phyloP scores from a whole-genome alignment of 2,888 invertebrate genomes.

The Stenodera caucasica region DNA sequence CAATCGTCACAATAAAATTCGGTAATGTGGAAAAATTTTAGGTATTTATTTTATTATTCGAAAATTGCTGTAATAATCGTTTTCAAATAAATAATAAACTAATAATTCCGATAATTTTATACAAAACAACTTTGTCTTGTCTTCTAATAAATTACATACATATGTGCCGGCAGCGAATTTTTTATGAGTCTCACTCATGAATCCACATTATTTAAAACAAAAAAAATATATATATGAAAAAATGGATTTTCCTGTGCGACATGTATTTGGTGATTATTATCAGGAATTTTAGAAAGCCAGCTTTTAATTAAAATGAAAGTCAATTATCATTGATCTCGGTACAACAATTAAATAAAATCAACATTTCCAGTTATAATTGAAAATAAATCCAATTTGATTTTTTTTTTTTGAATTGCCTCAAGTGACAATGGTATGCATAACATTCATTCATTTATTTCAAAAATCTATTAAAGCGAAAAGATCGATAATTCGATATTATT shows the following conservation, averaged over 20 bases:
- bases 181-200: background rate
- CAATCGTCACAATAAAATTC: background rate
- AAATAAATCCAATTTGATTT: background rate
- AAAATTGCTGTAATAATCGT: too few species aligned
- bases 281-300: too few species aligned
- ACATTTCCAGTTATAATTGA: background rate
- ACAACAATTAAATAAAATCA: background rate
- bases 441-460: background rate
- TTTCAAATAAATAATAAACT: background rate
- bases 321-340: background rate
- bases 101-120: background rate
- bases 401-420: too few species aligned
- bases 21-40: too few species aligned
- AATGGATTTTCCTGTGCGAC: background rate
- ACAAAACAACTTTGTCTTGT: background rate
- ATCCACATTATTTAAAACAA: background rate
- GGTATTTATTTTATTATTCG: too few species aligned
- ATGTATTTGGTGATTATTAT: too few species aligned
- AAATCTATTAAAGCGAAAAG: background rate
- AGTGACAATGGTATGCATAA: too few species aligned
- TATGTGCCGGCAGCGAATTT: background rate
- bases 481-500: constrained; percentile 11
- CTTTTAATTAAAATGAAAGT: background rate
- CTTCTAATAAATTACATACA: constrained; percentile 1
- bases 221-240: background rate